A percentile compares a stretch with the other conserved stretches of the same genome.
Conservation (phyloP, 2,797 vertebrate species). For the Manis crassicaudata region DNA sequence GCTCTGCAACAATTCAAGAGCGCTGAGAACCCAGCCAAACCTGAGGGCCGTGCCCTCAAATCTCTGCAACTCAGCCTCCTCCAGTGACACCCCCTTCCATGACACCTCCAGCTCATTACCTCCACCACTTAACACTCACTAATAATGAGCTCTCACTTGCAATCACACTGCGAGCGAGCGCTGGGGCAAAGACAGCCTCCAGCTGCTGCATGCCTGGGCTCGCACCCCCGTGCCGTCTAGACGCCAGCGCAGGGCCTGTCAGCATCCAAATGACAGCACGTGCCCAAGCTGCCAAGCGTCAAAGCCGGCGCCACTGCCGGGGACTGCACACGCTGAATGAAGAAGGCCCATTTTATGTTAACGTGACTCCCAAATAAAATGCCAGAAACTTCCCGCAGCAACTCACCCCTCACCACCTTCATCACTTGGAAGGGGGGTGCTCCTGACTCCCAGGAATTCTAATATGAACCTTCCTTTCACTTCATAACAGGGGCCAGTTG, state of each 20-base stretch:
- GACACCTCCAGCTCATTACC: slow-evolving; percentile 24
- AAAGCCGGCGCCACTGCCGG: neutral
- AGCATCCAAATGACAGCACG: neutral
- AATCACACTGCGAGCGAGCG: fast-evolving
- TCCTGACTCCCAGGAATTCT: neutral
- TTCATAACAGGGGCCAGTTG: too few species aligned
- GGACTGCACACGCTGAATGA: fast-evolving
- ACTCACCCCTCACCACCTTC: neutral
- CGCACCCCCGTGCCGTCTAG: neutral
- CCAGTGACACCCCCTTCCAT: neutral
- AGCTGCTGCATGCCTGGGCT: neutral
- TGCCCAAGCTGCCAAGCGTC: neutral
- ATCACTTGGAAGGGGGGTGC: neutral
- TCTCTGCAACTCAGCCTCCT: neutral
- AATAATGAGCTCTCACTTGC: neutral
- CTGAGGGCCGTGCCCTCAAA: too few species aligned
- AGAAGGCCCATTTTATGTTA: neutral
- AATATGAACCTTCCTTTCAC: neutral
- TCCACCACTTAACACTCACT: neutral
- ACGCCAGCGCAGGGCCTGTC: neutral
- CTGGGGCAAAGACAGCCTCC: neutral
- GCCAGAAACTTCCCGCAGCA: neutral
- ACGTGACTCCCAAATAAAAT: neutral
- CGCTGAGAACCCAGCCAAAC: neutral
- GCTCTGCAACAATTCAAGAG: neutral